phyloP scores from a whole-genome alignment of 2,888 invertebrate genomes.

The Tenthredo mesomela region DNA sequence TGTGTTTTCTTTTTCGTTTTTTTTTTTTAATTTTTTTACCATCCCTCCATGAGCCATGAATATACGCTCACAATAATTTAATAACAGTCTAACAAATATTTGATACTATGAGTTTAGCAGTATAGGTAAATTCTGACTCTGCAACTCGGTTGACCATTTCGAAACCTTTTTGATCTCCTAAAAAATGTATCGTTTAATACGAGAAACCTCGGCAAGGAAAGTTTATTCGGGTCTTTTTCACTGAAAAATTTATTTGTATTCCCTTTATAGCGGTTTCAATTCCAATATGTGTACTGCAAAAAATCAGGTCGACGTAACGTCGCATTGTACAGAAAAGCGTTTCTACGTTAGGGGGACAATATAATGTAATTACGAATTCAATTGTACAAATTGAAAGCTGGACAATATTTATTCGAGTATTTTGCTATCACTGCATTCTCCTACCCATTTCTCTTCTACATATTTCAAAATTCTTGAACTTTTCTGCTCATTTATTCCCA shows the following conservation, averaged over 20 bases:
- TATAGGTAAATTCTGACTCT: background rate
- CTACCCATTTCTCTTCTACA: background rate
- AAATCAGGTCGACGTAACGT: background rate
- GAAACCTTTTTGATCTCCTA: background rate
- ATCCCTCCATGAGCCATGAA: background rate
- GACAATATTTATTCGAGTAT: background rate
- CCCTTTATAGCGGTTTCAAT: no score
- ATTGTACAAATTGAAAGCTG: background rate
- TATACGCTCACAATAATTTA: background rate
- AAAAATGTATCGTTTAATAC: background rate
- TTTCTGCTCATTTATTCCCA: background rate
- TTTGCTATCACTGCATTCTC: background rate
- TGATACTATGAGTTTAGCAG: background rate
- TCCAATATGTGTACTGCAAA: background rate
- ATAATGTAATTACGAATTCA: background rate
- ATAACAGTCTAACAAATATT: background rate
- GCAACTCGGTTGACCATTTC: background rate
- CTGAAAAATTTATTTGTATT: background rate
- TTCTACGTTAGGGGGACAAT: background rate
- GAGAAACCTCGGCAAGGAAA: background rate
- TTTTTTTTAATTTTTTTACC: no score
- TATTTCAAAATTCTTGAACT: background rate
- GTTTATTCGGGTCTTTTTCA: background rate
- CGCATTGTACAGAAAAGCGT: background rate
- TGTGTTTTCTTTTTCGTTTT: background rate